A percentile compares a stretch with the other conserved stretches of the same genome.
These are phyloP conservation scores for Casuarius casuarius DNA, from an alignment of 2,113 vertebrate genomes.

Conservation along the genomic window DNA sequence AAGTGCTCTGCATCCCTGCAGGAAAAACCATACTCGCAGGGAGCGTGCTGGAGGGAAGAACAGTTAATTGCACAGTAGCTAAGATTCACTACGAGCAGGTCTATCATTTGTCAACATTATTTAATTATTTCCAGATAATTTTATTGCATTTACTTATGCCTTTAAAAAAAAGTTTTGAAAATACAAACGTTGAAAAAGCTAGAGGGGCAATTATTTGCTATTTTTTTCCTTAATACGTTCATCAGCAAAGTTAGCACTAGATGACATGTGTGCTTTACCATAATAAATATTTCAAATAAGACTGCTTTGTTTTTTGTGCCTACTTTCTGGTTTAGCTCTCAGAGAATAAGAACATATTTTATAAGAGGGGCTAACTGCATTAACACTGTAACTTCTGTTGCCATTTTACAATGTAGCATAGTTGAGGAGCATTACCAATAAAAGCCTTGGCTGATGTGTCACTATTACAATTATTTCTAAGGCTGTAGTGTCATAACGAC, in stretches of 20 bases:
- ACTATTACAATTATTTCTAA: slow-evolving; percentile 2
- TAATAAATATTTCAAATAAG: neutral
- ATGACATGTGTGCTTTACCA: neutral
- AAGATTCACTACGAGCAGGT: neutral
- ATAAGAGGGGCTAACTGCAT: neutral
- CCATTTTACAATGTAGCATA: neutral
- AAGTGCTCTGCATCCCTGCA: neutral
- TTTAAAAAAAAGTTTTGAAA: neutral
- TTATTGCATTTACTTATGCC: too few species aligned
- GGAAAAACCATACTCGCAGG: neutral
- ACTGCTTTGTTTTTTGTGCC: neutral
- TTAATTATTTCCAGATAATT: too few species aligned
- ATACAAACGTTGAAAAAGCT: neutral
- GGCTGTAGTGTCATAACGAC: neutral
- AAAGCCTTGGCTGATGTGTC: slow-evolving; percentile 3
- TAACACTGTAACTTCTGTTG: neutral
- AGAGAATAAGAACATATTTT: neutral
- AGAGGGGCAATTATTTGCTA: accelerated
- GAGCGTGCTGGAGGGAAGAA: neutral
- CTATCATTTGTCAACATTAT: neutral
- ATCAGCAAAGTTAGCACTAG: neutral
- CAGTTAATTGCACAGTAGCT: neutral
- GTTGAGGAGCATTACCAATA: neutral
- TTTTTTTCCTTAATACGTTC: neutral
- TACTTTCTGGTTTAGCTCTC: neutral